Evolutionary conservation across 2,113 vertebrate genomes (phyloP), one percentile per base, ranked within the genome.

Genomic region (Lampris megalopsis): DNA sequence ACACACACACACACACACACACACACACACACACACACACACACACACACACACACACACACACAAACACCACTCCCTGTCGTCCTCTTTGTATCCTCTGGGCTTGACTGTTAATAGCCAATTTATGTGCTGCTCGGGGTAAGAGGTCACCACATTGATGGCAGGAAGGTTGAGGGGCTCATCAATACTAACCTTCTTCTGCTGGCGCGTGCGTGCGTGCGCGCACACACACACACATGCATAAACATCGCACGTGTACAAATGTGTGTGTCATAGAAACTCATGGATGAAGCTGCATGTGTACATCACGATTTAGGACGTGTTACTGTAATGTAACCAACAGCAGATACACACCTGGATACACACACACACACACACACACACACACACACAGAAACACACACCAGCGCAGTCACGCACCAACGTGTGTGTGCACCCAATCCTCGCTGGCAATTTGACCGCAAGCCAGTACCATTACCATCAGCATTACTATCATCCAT

Each of bases 61-160:
- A 35, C 72, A 76, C 80, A 73, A 68, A 13, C 64, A 63, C 61
- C 81, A 68, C 47, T 81, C 35, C 41, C 69, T 38, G 42, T 85
- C 80, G 82, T 60, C 63, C 59, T 61, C 48, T 47, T 58, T 48
- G 5, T 56, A 47, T 24, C 83, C 79, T 71, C 71, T 68, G 64
- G 83, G 61, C 36, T 81, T 41, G 47, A 81, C 90, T 85, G 83
- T 90, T 91, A 92, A 85, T 84, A 82, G 82, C 89, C 91, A 90
- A 92, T 93, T 94, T 91, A 78, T 65, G 53, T 86, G 77, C 68
- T 86, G 78, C 83, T 53, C 43, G 75, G 64, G 90, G 80, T 86
- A 72, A 92, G 82, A 90, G 91, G 91, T 92, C 87, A 79, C 7
- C 65, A 35, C 75, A 79, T 78, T 89, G 89, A 91, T 87, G 80